Evolutionary conservation across 2,888 invertebrate species (phyloP), one percentile per base, ranked within the genome.

Genomic region (Athripsodes cinereus): DNA sequence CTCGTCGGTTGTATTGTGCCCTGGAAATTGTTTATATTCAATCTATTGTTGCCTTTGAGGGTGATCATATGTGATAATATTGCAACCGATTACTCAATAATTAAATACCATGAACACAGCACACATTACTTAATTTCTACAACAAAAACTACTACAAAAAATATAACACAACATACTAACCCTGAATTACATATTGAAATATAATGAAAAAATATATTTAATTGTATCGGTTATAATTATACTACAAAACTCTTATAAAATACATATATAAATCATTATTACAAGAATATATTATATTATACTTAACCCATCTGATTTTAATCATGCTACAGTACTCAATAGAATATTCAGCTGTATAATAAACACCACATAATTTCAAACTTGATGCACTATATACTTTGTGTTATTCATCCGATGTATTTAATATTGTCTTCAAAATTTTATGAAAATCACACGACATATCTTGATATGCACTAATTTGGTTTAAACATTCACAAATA

Each of bases 1-100:
- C 60, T 69, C 68, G 67, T 74, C 73, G 11, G 54, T 49, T 10
- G 61, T 48, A 44, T 34, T 26, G 18, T 60, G 47, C 46, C 58
- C 63, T 63, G 63, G 16, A 47, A 47, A 40, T 11, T 8, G 13
- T 40, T 40, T 13, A 40, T 16, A 40, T 40, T 16, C 40, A 16
- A 8, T n/a, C 40, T 40, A 40, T 40, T 40, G 40, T 3, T 5
- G 13, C 40, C 3, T 3, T 40, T 16, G 3, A 40, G 40, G 13
- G 5, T 40, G 5, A n/a, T n/a, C n/a, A n/a, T n/a, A n/a, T n/a
- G n/a, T n/a, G n/a, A n/a, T n/a, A n/a, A n/a, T n/a, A n/a, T n/a
- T n/a, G n/a, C n/a, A n/a, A n/a, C n/a, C n/a, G n/a, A n/a, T n/a
- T n/a, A n/a, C n/a, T n/a, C n/a, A n/a, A n/a, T n/a, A n/a, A n/a